Evolutionary conservation across 2,113 vertebrate genomes (phyloP).

Genomic region (Propithecus coquereli): DNA sequence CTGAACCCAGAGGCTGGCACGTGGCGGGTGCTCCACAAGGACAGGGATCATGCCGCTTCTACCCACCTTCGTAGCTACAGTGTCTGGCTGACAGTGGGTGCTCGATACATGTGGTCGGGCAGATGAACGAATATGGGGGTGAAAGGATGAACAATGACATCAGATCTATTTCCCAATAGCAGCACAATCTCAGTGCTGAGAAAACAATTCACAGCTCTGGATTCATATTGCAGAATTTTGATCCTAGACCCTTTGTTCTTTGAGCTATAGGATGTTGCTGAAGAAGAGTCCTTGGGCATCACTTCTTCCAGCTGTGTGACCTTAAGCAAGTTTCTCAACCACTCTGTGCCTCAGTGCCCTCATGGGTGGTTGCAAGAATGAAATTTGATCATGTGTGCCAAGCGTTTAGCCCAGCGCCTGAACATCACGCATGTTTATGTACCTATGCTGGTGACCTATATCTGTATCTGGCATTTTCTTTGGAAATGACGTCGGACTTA

Average conservation of each 20-base stretch:
- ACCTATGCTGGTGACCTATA: background rate
- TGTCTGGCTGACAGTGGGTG: background rate
- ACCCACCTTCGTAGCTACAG: background rate
- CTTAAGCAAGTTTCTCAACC: background rate
- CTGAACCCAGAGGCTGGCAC: background rate
- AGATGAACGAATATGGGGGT: background rate
- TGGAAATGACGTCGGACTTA: background rate
- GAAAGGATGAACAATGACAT: background rate
- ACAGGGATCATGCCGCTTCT: background rate
- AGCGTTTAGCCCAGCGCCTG: background rate
- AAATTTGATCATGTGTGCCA: background rate
- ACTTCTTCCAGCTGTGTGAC: background rate
- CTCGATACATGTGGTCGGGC: background rate
- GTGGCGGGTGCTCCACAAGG: background rate
- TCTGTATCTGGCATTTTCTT: background rate
- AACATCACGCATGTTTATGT: fast-evolving
- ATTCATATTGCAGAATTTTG: background rate
- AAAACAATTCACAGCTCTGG: background rate
- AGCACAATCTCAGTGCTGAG: background rate
- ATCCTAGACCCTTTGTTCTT: background rate
- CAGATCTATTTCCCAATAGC: background rate
- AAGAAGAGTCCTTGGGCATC: background rate
- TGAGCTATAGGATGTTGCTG: background rate
- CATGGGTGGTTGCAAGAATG: background rate
- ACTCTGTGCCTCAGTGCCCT: background rate